Conservation (phyloP, 2,888 invertebrate genomes). For the Boloria euphrosyne region DNA sequence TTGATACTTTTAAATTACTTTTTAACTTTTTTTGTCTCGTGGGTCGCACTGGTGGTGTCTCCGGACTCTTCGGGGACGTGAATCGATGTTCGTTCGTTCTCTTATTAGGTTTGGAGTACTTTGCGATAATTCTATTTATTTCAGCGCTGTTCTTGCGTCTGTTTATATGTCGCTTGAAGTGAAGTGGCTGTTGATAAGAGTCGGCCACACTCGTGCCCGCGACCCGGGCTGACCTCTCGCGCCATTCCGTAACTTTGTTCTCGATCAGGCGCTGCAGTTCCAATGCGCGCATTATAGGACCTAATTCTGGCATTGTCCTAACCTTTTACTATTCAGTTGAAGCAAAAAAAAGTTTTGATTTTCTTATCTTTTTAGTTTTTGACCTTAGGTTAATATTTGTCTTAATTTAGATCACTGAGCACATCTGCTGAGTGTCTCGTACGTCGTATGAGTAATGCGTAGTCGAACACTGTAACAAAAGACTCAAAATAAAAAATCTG, state of each 20-base stretch:
- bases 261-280: conserved; percentile 77
- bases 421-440: conserved; percentile 41
- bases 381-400: conserved; percentile 35
- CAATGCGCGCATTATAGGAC: conserved; percentile 76
- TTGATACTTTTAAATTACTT: conserved; percentile 60
- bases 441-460: conserved; percentile 27
- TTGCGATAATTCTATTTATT: conserved; percentile 81
- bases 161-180: conserved; percentile 77
- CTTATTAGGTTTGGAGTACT: conserved; percentile 74
- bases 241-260: conserved; percentile 80
- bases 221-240: conserved; percentile 79
- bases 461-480: conserved; percentile 33
- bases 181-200: conserved; percentile 79
- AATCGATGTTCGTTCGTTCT: conserved; percentile 63
- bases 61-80: conserved; percentile 50
- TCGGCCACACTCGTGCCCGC: conserved; percentile 67
- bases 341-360: conserved; percentile 37
- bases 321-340: conserved; percentile 34
- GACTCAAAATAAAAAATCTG: not conserved
- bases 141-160: conserved; percentile 79
- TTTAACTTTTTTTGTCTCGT: conserved; percentile 56
- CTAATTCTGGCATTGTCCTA: conserved; percentile 73
- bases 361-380: conserved; percentile 30
- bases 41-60: conserved; percentile 62
- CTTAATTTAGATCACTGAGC: conserved; percentile 25